These are phyloP conservation scores for Cossypha niveicapilla DNA, from an alignment of 2,797 vertebrate genomes.

Conservation along the genomic window DNA sequence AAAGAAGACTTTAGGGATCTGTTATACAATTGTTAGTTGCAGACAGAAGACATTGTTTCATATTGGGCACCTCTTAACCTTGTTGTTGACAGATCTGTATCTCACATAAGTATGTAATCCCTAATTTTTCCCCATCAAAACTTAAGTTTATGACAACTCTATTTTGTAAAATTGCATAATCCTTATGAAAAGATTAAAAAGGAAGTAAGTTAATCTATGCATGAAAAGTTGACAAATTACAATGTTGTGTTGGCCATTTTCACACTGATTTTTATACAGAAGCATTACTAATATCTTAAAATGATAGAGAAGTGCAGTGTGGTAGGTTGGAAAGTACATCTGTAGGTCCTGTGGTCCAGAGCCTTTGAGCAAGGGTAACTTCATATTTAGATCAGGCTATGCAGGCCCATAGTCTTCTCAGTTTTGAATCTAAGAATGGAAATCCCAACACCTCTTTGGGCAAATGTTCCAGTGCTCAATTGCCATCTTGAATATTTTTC, in stretches of 20 bases:
- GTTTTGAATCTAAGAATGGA: not conserved
- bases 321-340: not conserved
- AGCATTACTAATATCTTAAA: not conserved
- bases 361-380: not conserved
- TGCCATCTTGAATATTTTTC: not conserved
- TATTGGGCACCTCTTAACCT: not conserved
- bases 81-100: not conserved
- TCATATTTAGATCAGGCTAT: not conserved
- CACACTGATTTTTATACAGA: not conserved
- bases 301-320: not conserved
- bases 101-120: not conserved
- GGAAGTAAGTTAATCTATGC: not conserved
- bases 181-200: not conserved
- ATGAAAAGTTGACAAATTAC: not conserved
- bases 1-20: not conserved
- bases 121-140: not conserved
- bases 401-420: not conserved
- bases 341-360: not conserved
- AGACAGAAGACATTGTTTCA: not conserved
- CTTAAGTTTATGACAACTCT: not conserved
- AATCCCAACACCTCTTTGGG: not conserved
- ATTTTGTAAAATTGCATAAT: not conserved
- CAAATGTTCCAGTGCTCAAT: not conserved
- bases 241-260: not conserved
- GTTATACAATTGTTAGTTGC: not conserved